Conservation (phyloP, 1,140 invertebrate species). For the Drosophila ercepeae region DNA sequence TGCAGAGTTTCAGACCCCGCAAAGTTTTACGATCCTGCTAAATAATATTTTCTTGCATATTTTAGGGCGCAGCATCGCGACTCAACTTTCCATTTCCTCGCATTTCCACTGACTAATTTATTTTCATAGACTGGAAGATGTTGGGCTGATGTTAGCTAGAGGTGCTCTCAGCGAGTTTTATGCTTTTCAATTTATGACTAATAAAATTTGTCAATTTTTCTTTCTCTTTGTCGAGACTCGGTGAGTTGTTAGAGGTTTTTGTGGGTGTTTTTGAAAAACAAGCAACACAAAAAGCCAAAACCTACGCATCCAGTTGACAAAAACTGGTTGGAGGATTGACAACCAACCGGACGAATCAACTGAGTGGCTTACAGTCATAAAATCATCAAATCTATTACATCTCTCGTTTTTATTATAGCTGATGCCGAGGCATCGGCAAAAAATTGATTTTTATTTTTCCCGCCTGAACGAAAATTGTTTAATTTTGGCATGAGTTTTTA, state of each 20-base stretch:
- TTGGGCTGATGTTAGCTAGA: not conserved
- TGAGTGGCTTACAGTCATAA: conserved; percentile 70
- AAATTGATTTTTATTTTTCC: conserved; percentile 31
- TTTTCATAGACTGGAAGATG: conserved; percentile 58
- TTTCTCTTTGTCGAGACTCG: not conserved
- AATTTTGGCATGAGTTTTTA: conserved; percentile 7
- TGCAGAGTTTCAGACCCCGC: conserved; percentile 40
- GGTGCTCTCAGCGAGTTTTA: conserved; percentile 62
- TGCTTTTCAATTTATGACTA: conserved; percentile 75
- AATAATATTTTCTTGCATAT: conserved; percentile 77
- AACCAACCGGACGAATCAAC: conserved; percentile 40
- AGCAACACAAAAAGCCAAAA: conserved; percentile 8
- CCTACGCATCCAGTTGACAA: conserved; percentile 63
- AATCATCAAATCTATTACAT: conserved; percentile 76
- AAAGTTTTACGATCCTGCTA: conserved; percentile 66
- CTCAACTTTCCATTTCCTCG: conserved; percentile 21
- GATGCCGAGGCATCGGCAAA: conserved; percentile 1
- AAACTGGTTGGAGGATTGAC: conserved; percentile 41
- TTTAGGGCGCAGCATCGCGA: conserved; percentile 22
- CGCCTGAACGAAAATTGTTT: conserved; percentile 17
- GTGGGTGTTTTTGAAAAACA: conserved; percentile 50
- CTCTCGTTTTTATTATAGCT: conserved; percentile 20
- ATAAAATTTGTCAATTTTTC: conserved; percentile 72
- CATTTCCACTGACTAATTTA: conserved; percentile 62
- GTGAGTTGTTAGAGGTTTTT: conserved; percentile 11